Percentiles rank a stretch among this genome's conserved stretches.
phyloP scores from a whole-genome alignment of 2,888 invertebrate species.

The Auanema sp. region DNA sequence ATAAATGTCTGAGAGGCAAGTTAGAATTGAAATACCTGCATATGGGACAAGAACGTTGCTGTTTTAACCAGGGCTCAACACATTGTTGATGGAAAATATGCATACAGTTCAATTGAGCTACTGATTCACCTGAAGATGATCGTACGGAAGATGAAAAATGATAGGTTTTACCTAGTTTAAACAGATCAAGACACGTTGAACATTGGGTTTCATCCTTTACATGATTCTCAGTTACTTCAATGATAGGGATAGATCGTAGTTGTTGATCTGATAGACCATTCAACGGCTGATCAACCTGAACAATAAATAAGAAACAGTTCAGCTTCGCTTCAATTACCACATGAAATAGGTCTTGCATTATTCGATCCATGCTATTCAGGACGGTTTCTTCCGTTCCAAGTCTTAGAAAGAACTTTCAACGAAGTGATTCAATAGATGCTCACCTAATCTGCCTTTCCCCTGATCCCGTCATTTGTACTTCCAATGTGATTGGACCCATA shows the following conservation, averaged over 20 bases:
- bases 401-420: too few species aligned
- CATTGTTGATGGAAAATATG: constrained; percentile 49
- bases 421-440: too few species aligned
- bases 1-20: constrained; percentile 6
- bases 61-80: constrained; percentile 43
- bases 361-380: too few species aligned
- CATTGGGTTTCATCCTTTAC: constrained; percentile 46
- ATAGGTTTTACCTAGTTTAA: constrained; percentile 27
- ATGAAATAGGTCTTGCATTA: too few species aligned
- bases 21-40: constrained; percentile 20
- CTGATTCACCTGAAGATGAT: constrained; percentile 30
- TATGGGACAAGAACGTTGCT: constrained; percentile 39
- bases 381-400: too few species aligned
- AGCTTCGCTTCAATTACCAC: too few species aligned
- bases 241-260: constrained; percentile 12
- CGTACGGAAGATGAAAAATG: not conserved
- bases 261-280: constrained; percentile 9
- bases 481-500: too few species aligned
- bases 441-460: too few species aligned
- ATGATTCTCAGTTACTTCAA: constrained; percentile 21
- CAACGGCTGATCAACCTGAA: constrained; percentile 1
- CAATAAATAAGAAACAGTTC: not conserved
- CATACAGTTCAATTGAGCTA: constrained; percentile 35
- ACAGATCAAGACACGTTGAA: constrained; percentile 48
- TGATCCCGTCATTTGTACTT: too few species aligned